Evolutionary conservation across 2,797 vertebrate genomes (phyloP).

Genomic region (Intellagama lesueurii): DNA sequence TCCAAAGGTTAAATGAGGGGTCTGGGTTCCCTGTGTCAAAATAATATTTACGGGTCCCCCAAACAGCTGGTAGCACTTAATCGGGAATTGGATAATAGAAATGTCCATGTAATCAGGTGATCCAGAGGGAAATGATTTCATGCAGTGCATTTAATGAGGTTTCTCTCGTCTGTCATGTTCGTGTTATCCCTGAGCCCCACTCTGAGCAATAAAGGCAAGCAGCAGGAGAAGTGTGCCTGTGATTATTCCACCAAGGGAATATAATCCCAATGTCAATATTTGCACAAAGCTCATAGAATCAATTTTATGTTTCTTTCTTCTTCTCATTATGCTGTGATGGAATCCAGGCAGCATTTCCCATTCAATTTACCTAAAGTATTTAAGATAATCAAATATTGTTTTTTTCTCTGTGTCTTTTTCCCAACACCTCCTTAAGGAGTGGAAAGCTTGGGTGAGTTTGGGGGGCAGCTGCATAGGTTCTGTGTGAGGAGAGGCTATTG

Average conservation of each 20-base stretch:
- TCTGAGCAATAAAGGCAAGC: constrained; percentile 20
- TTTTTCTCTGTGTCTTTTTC: too few relatives aligned
- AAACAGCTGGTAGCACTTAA: constrained; percentile 47
- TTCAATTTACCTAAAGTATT: background rate
- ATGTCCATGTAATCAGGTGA: constrained; percentile 36
- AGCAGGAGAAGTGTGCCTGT: constrained; percentile 3
- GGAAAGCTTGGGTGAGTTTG: background rate
- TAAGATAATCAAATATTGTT: background rate
- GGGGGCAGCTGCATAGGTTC: background rate
- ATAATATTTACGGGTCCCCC: constrained; percentile 38
- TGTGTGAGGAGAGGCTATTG: background rate
- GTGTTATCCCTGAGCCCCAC: background rate
- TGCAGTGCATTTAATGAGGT: constrained; percentile 38
- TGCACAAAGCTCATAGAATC: background rate
- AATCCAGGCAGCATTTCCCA: background rate
- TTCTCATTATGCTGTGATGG: background rate
- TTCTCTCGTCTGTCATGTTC: constrained; percentile 36
- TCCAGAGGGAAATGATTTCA: constrained; percentile 38
- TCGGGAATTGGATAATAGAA: constrained; percentile 39
- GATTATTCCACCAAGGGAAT: constrained; percentile 29
- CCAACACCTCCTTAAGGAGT: background rate
- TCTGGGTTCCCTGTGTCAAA: constrained; percentile 35
- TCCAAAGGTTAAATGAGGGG: constrained; percentile 38
- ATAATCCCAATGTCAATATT: constrained; percentile 41
- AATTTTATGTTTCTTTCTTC: background rate